Evolutionary conservation across 2,888 invertebrate species (phyloP).

Genomic region (Cacoxenus indagator): DNA sequence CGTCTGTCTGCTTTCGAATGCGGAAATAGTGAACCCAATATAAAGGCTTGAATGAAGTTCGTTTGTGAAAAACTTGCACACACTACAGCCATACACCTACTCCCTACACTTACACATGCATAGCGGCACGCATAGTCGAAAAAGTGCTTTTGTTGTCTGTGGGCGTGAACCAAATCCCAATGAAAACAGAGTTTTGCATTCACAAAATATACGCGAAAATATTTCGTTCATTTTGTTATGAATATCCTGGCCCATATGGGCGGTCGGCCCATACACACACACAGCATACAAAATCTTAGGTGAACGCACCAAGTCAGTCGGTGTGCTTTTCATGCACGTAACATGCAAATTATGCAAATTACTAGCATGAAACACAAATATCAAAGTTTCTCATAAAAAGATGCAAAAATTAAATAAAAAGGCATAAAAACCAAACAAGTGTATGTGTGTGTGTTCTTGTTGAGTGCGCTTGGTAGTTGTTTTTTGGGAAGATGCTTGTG

Average conservation of each 20-base stretch:
- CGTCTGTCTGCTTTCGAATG: too few species aligned
- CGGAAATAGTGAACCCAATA: too few species aligned
- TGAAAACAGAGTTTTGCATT: conserved; percentile 64
- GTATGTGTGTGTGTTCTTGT: background rate
- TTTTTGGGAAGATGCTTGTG: background rate
- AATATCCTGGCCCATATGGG: conserved; percentile 5
- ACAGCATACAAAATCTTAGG: background rate
- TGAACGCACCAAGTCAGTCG: background rate
- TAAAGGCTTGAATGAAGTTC: too few species aligned
- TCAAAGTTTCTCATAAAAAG: conserved; percentile 64
- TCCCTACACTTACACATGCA: conserved; percentile 26
- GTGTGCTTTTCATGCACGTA: conserved; percentile 38
- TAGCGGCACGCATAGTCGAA: background rate
- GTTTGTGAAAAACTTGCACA: too few species aligned
- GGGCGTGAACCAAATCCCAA: conserved; percentile 54
- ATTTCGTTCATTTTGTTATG: conserved; percentile 11
- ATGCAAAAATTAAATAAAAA: conserved; percentile 65
- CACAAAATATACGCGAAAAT: conserved; percentile 57
- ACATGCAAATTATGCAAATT: conserved; percentile 57
- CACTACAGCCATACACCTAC: conserved; percentile 23
- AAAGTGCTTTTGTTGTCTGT: background rate
- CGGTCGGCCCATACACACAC: conserved; percentile 1
- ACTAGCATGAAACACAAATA: conserved; percentile 64
- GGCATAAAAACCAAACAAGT: conserved; percentile 58
- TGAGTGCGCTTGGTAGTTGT: background rate